Percentiles rank a stretch among this genome's conserved stretches.
Conservation (phyloP, 2,797 vertebrate species). For the Cossypha niveicapilla region DNA sequence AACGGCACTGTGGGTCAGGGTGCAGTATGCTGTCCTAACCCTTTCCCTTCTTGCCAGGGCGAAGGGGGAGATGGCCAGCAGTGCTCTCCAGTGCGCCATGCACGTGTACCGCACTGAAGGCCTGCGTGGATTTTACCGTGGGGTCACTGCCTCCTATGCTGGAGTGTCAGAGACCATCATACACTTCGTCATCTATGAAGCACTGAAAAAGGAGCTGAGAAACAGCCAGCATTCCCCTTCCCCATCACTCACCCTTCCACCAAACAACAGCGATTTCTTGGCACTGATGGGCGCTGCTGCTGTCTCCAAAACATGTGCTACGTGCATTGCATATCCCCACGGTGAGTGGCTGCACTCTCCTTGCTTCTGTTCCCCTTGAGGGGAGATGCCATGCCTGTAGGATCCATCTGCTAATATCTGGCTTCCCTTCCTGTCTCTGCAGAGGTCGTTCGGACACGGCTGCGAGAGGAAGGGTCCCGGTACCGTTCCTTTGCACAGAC, state of each 20-base stretch:
- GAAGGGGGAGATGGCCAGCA: slow-evolving; percentile 23
- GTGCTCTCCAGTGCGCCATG: slow-evolving; percentile 49
- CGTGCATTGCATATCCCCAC: slow-evolving; percentile 61
- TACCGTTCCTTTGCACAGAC: slow-evolving; percentile 63
- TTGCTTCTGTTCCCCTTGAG: neutral
- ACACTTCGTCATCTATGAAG: slow-evolving; percentile 69
- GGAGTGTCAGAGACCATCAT: slow-evolving; percentile 70
- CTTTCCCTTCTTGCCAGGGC: neutral
- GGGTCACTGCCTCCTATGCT: slow-evolving; percentile 67
- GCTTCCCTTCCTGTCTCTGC: neutral
- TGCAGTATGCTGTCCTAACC: neutral
- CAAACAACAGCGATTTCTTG: slow-evolving; percentile 29
- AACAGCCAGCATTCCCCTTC: slow-evolving; percentile 12
- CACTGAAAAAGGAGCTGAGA: slow-evolving; percentile 53
- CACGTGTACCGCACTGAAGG: slow-evolving; percentile 58
- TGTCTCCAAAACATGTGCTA: slow-evolving; percentile 63
- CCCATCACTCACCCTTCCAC: neutral
- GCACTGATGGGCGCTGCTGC: slow-evolving; percentile 65
- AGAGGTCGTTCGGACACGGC: slow-evolving; percentile 67
- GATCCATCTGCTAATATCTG: neutral
- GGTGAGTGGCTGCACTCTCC: slow-evolving; percentile 17
- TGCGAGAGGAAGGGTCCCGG: slow-evolving; percentile 65
- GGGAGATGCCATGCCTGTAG: neutral
- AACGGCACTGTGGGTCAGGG: neutral
- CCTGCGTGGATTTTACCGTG: slow-evolving; percentile 65